These are phyloP conservation scores for Sander lucioperca DNA, from an alignment of 2,113 vertebrate genomes.

Conservation along the genomic window DNA sequence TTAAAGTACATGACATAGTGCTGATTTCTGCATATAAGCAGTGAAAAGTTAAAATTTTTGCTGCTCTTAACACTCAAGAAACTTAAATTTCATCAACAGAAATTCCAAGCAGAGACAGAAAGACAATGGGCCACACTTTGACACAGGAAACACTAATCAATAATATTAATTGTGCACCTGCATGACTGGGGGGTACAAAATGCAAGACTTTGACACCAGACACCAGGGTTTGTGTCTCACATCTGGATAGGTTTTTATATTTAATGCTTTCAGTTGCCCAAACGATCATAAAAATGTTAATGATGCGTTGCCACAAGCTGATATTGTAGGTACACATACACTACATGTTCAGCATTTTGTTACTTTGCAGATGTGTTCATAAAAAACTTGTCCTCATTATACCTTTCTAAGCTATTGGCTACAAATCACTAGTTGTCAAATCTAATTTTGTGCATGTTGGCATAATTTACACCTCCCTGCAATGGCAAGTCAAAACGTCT, in stretches of 20 bases:
- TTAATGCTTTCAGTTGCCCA: neutral
- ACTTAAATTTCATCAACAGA: neutral
- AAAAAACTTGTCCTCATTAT: neutral
- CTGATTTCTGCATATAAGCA: neutral
- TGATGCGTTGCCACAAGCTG: neutral
- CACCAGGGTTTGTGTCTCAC: neutral
- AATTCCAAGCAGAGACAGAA: neutral
- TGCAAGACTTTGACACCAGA: neutral
- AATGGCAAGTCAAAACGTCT: neutral
- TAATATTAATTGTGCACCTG: neutral
- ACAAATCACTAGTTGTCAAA: neutral
- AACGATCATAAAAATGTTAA: neutral
- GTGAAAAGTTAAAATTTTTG: neutral
- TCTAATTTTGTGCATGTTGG: neutral
- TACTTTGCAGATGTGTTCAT: neutral
- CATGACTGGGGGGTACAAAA: neutral
- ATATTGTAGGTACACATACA: neutral
- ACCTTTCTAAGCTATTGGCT: neutral
- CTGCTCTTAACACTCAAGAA: neutral
- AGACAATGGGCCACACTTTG: neutral
- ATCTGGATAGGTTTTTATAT: neutral
- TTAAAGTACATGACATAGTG: neutral
- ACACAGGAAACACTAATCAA: neutral
- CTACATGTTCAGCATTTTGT: neutral
- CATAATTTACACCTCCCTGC: neutral